Evolutionary conservation across 2,888 invertebrate species (phyloP).

Genomic region (Ferdinandea cuprea): DNA sequence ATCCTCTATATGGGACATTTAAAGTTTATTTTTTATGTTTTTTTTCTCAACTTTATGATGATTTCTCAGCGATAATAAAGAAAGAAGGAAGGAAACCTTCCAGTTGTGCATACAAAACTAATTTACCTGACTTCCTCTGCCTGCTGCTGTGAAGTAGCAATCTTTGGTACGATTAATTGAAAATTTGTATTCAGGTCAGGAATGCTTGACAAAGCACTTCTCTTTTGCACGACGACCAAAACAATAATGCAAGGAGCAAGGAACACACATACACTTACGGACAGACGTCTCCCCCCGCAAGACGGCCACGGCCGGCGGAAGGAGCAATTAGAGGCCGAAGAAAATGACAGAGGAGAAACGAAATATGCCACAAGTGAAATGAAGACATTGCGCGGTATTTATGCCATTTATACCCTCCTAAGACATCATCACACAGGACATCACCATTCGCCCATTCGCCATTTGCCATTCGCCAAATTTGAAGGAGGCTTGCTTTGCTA

Average conservation of each 20-base stretch:
- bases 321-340: slow-evolving; percentile 59
- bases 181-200: slow-evolving; percentile 73
- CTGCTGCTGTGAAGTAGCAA: slow-evolving; percentile 36
- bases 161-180: slow-evolving; percentile 68
- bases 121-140: slow-evolving; percentile 57
- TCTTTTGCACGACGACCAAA: slow-evolving; percentile 23
- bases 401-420: slow-evolving; percentile 2
- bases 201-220: slow-evolving; percentile 64
- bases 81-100: slow-evolving; percentile 2
- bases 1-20: slow-evolving; percentile 58
- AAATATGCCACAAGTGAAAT: slow-evolving; percentile 71
- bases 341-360: slow-evolving; percentile 44
- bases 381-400: slow-evolving; percentile 52
- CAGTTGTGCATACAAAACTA: slow-evolving; percentile 68
- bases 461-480: slow-evolving; percentile 14
- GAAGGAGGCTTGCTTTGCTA: slow-evolving; percentile 27
- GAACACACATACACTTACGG: slow-evolving; percentile 23
- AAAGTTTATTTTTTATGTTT: slow-evolving; percentile 31
- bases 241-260: slow-evolving; percentile 25
- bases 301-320: slow-evolving; percentile 52
- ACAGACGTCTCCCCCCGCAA: too few species aligned
- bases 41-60: slow-evolving; percentile 49
- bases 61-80: slow-evolving; percentile 10
- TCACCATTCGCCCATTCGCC: slow-evolving; percentile 4
- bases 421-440: slow-evolving; percentile 14